These are phyloP conservation scores for Holothuria scabra DNA, from an alignment of 53 echinoderm and acorn worm species.

Conservation along the genomic window DNA sequence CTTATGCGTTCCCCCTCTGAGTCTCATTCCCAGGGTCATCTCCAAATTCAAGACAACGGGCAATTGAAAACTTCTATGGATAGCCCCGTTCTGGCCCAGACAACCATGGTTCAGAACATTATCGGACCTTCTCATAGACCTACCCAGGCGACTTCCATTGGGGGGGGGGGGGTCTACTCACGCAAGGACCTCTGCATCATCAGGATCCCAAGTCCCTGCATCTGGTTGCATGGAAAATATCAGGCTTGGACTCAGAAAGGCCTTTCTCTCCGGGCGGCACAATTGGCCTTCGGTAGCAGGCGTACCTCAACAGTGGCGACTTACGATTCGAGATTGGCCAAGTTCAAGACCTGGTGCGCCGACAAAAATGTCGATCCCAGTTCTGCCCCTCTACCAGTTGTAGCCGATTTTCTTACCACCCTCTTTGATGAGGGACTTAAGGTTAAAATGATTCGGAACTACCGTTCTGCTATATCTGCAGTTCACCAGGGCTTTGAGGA, in stretches of 20 bases:
- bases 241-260: conserved; percentile 7
- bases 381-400: neutral
- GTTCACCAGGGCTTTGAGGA: conserved; percentile 30
- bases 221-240: conserved; percentile 23
- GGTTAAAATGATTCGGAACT: neutral
- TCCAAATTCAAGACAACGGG: neutral
- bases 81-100: conserved; percentile 39
- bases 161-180: neutral
- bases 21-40: neutral
- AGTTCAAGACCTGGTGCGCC: neutral
- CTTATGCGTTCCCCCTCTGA: neutral
- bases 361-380: neutral
- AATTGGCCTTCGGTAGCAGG: conserved; percentile 10
- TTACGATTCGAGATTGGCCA: conserved; percentile 6
- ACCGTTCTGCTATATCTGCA: neutral
- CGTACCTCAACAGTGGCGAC: neutral
- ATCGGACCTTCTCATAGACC: no score
- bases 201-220: conserved; percentile 19
- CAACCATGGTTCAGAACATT: conserved; percentile 15
- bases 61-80: conserved; percentile 3
- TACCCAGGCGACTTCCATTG: no score
- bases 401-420: conserved; percentile 11
- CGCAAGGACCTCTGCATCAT: neutral
- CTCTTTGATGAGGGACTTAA: neutral
- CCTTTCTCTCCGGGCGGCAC: conserved; percentile 2